Evolutionary conservation across 2,888 invertebrate species (phyloP).

Genomic region (Pantelozetes paolii): DNA sequence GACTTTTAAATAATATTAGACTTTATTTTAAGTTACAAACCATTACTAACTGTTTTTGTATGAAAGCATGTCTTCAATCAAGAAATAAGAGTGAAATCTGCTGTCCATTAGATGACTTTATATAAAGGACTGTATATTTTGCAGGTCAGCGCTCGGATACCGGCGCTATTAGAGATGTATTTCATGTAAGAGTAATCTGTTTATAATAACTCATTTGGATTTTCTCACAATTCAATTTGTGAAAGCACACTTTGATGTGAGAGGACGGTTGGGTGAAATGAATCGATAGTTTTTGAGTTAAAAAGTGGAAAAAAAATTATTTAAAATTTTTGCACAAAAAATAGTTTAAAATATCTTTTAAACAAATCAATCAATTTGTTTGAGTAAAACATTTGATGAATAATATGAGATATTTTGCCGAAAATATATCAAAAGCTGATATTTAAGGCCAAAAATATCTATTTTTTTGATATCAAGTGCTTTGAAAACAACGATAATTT

Average conservation of each 20-base stretch:
- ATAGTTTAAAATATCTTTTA: not conserved
- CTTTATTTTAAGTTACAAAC: too few relatives aligned
- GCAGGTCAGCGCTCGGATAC: not conserved
- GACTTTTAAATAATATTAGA: too few relatives aligned
- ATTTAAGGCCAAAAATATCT: not conserved
- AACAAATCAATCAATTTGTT: slow-evolving; percentile 5
- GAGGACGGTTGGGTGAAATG: not conserved
- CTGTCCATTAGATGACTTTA: not conserved
- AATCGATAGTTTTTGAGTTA: slow-evolving; percentile 11
- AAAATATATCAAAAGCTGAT: not conserved
- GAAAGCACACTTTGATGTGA: not conserved
- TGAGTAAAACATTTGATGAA: too few relatives aligned
- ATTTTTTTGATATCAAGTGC: too few relatives aligned
- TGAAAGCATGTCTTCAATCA: not conserved
- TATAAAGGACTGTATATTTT: not conserved
- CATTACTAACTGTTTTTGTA: not conserved
- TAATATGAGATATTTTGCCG: too few relatives aligned
- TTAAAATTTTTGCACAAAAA: too few relatives aligned
- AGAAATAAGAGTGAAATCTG: not conserved
- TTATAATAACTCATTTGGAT: slow-evolving; percentile 15
- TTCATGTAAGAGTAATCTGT: slow-evolving; percentile 6
- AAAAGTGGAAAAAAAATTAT: too few relatives aligned
- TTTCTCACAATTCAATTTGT: slow-evolving; percentile 19
- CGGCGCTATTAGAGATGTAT: not conserved
- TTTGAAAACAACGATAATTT: not conserved